Evolutionary conservation across 1,140 invertebrate species (phyloP).

Genomic region (Medauroidea extradentata): DNA sequence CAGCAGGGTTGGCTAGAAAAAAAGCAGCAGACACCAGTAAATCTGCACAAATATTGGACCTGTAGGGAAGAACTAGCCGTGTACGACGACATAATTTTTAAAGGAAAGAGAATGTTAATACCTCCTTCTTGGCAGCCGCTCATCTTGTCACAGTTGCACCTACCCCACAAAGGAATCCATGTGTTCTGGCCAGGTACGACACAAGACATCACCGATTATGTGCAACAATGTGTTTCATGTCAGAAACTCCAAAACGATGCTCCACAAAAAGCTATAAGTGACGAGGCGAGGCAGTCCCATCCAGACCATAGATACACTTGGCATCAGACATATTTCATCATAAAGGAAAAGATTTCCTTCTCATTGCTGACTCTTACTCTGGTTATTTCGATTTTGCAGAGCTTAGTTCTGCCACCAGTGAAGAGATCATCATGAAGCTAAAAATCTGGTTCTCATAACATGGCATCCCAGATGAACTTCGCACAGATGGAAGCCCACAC

Average conservation of each 20-base stretch:
- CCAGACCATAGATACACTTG: background rate
- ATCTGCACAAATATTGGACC: constrained; percentile 8
- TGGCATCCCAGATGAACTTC: constrained; percentile 10
- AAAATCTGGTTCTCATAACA: constrained; percentile 6
- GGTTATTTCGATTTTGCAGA: constrained; percentile 2
- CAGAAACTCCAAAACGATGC: background rate
- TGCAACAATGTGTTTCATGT: background rate
- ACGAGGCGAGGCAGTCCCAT: background rate
- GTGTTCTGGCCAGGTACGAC: constrained; percentile 6
- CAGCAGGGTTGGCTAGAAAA: constrained; percentile 1
- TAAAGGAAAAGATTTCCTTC: background rate
- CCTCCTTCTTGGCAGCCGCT: background rate
- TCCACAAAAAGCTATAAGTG: background rate
- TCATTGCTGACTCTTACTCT: constrained; percentile 2
- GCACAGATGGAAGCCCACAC: constrained; percentile 4
- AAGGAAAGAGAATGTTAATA: background rate
- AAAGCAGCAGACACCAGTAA: background rate
- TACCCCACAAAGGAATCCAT: background rate
- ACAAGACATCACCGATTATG: constrained; percentile 4
- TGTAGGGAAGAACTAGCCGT: constrained; percentile 9
- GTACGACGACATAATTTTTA: constrained; percentile 7
- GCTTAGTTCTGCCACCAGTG: background rate
- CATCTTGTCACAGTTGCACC: background rate
- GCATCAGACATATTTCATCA: background rate
- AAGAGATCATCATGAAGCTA: background rate